Evolutionary conservation across 2,113 vertebrate species (phyloP).

Genomic region (Neolamprologus hecqui): DNA sequence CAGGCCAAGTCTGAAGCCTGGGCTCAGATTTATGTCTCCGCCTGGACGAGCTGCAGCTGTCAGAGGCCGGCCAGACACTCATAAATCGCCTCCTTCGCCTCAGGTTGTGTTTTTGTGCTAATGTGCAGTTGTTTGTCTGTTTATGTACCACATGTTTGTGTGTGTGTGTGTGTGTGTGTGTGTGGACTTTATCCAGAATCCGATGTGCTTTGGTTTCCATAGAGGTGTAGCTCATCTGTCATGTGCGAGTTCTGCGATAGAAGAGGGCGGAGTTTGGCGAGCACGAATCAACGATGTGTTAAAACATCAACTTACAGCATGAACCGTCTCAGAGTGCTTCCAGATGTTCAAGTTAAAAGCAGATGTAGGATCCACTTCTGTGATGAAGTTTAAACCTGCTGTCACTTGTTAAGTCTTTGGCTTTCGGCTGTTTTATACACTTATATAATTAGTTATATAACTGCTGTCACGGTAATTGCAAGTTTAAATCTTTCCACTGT

Average conservation of each 20-base stretch:
- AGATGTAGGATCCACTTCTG: conserved; percentile 15
- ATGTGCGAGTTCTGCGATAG: neutral
- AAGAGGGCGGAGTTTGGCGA: neutral
- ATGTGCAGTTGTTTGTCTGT: neutral
- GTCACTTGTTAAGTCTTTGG: neutral
- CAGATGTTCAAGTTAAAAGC: conserved; percentile 13
- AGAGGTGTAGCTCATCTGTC: neutral
- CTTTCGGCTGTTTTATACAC: neutral
- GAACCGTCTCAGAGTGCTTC: neutral
- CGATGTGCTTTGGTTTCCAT: neutral
- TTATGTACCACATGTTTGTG: neutral
- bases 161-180: neutral
- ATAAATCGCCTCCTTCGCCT: neutral
- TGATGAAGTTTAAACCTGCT: conserved; percentile 1
- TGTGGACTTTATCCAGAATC: neutral
- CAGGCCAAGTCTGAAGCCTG: conserved; percentile 4
- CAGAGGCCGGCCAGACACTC: neutral
- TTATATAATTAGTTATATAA: neutral
- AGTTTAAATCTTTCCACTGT: neutral
- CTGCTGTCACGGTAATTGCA: neutral
- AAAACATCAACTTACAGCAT: neutral
- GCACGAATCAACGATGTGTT: neutral
- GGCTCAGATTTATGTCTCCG: conserved; percentile 21
- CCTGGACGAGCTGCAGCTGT: conserved; percentile 2
- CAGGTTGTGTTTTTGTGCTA: neutral